Evolutionary conservation across 2,113 vertebrate genomes (phyloP), one percentile per base, ranked within the genome.

Genomic region (Peucedramus taeniatus): DNA sequence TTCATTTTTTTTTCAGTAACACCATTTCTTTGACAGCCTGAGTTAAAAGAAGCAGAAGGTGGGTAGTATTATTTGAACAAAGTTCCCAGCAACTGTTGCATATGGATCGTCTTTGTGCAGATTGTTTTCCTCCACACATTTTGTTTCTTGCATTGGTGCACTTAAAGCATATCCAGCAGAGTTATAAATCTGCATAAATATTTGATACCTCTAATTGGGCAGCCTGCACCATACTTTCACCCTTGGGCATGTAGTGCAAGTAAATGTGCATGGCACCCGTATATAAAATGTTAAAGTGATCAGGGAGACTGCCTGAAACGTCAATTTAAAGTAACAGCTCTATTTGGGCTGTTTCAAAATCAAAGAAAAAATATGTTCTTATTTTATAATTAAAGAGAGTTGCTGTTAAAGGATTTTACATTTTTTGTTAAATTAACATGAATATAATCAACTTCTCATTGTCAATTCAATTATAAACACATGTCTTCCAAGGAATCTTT

Each of bases 131-230:
- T 91, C 27, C 50, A 71, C 60, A 1, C 18, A 1, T 68, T 94
- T 93, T 91, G 27, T 78, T 92, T 90, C 74, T 91, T 86, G 40
- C 54, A 33, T 19, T 54, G 54, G 39, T 71, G 27, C 39, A 42
- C 78, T 95, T 83, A 92, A 70, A 92, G 44, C 51, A 68, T 56
- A 90, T 60, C 74, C 66, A 92, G 50, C 68, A 88, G 54, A 87
- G 59, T 65, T 87, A 69, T 57, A 84, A 39, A 77, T 91, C 90
- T 83, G 59, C 89, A 97, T 94, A 87, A 96, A 96, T 94, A 95
- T 96, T 97, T 97, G 87, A 86, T 94, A 63, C 64, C 50, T 81
- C 51, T 94, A 63, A 89, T 66, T 93, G 84, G 69, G 76, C 72
- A 81, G 63, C 75, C 63, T 68, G 65, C 90, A 56, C 87, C 47